These are phyloP conservation scores for Bimastos eiseni DNA, from an alignment of 2,888 invertebrate genomes.

Conservation along the genomic window DNA sequence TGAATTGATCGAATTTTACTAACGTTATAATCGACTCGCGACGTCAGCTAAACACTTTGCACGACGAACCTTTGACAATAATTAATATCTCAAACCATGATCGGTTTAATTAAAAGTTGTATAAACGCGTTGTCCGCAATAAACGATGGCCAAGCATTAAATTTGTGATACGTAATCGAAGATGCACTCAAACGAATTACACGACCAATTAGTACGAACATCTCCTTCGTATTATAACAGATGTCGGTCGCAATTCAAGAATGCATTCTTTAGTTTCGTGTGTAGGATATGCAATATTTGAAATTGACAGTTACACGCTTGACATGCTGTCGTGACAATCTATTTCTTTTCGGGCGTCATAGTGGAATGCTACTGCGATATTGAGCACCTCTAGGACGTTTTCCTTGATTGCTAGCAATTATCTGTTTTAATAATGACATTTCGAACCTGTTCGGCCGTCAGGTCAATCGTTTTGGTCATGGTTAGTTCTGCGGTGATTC, in stretches of 20 bases:
- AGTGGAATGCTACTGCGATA: not conserved
- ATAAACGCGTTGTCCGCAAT: not conserved
- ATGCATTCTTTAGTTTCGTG: not conserved
- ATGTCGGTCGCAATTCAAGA: not conserved
- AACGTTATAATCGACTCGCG: not conserved
- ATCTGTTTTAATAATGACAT: not conserved
- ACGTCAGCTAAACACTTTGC: not conserved
- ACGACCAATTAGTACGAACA: not conserved
- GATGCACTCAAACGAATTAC: not conserved
- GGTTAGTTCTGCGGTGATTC: not conserved
- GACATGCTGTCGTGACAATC: not conserved
- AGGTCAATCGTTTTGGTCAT: not conserved
- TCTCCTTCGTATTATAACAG: not conserved
- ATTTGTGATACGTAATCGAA: not conserved
- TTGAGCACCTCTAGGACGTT: too few species aligned
- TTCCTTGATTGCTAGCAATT: not conserved
- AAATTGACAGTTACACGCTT: not conserved
- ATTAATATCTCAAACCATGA: not conserved
- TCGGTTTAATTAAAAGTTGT: not conserved
- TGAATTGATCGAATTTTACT: not conserved
- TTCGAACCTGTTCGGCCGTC: not conserved
- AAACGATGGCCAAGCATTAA: not conserved
- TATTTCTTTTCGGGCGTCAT: not conserved
- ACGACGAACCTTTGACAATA: too few species aligned
- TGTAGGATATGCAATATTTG: not conserved